These are phyloP conservation scores for Ormyrus labotus DNA, from an alignment of 2,888 invertebrate species.

Conservation along the genomic window DNA sequence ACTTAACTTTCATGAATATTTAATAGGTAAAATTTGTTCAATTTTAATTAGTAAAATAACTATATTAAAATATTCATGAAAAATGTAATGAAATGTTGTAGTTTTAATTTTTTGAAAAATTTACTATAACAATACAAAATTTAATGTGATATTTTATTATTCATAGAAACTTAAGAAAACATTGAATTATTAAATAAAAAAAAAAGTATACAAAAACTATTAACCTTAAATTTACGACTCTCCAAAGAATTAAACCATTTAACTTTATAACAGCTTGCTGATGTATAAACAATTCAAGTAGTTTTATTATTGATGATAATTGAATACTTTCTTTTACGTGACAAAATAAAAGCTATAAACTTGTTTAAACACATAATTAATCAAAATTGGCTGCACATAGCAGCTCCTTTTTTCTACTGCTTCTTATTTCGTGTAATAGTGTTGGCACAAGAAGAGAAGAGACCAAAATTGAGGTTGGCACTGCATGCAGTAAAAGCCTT, in stretches of 20 bases:
- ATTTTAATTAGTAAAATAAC: no score
- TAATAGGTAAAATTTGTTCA: no score
- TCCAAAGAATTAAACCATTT: neutral
- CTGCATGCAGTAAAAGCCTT: no score
- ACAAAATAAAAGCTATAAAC: constrained; percentile 1
- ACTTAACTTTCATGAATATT: no score
- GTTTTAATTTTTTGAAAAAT: neutral
- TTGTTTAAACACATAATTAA: constrained; percentile 22
- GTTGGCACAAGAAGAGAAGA: no score
- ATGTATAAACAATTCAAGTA: neutral
- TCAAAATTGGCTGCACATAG: neutral
- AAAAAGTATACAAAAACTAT: neutral
- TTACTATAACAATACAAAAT: neutral
- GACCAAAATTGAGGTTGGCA: no score
- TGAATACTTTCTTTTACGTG: neutral
- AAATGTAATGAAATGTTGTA: no score
- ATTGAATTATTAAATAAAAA: neutral
- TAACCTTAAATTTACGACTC: constrained; percentile 1
- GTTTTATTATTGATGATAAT: neutral
- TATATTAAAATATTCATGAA: no score
- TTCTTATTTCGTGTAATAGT: no score
- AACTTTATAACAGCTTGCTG: neutral
- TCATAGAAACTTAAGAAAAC: neutral
- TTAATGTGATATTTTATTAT: neutral
- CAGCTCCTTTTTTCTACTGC: no score